Percentiles rank a stretch among this genome's conserved stretches.
Evolutionary conservation across 2,888 invertebrate genomes (phyloP).

Genomic region (Litoditis marina): DNA sequence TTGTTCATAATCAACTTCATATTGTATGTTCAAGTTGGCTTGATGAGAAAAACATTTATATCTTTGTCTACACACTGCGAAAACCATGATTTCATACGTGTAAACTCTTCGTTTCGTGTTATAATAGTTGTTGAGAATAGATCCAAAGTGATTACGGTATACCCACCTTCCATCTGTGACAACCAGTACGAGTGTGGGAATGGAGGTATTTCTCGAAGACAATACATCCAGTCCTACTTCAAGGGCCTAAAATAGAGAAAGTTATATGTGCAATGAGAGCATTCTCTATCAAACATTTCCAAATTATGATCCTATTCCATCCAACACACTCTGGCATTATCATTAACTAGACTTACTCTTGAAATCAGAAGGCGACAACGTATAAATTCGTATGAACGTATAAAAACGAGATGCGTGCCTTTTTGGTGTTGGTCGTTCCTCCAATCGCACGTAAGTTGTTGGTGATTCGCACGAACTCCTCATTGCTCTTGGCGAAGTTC

Average conservation of each 20-base stretch:
- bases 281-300: neutral
- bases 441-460: slow-evolving; percentile 51
- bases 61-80: no score
- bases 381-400: neutral
- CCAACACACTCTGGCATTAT: neutral
- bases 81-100: no score
- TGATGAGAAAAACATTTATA: no score
- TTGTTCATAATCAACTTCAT: neutral
- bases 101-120: no score
- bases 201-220: slow-evolving; percentile 50
- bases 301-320: neutral
- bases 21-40: no score
- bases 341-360: no score
- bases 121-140: no score
- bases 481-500: slow-evolving; percentile 58
- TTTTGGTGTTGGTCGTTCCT: slow-evolving; percentile 56
- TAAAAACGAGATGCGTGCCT: slow-evolving; percentile 17
- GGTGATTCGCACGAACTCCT: slow-evolving; percentile 48
- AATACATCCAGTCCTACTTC: slow-evolving; percentile 52
- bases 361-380: neutral
- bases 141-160: neutral
- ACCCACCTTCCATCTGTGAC: slow-evolving; percentile 53
- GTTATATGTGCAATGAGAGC: no score
- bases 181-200: slow-evolving; percentile 55
- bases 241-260: slow-evolving; percentile 48